A percentile compares a stretch with the other conserved stretches of the same genome.
Conservation (phyloP, 2,888 invertebrate species). For the Acanthopleura granulata region DNA sequence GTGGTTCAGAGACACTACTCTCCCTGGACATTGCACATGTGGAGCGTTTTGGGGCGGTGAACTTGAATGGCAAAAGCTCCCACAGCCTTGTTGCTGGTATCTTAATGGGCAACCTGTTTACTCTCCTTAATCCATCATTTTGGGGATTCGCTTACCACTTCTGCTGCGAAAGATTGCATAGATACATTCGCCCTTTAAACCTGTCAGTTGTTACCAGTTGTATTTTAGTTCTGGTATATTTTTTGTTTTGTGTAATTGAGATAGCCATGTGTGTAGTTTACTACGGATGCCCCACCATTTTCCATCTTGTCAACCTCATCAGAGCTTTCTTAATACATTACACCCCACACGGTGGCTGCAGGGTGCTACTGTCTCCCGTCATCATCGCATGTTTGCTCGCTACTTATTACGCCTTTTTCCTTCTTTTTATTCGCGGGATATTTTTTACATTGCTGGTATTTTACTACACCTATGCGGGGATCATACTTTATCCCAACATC, state of each 20-base stretch:
- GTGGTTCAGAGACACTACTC: neutral
- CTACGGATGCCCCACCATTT: neutral
- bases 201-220: too few species aligned
- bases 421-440: neutral
- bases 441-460: neutral
- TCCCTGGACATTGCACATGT: neutral
- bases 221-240: neutral
- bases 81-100: too few species aligned
- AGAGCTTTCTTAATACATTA: neutral
- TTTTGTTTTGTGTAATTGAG: neutral
- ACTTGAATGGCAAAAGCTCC: too few species aligned
- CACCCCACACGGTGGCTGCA: neutral
- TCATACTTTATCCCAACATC: neutral
- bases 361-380: neutral
- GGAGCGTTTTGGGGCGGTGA: neutral
- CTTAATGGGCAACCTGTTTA: too few species aligned
- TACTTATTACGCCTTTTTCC: neutral
- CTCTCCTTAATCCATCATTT: too few species aligned
- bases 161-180: too few species aligned
- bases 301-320: neutral
- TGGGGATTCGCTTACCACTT: too few species aligned
- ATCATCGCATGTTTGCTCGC: neutral
- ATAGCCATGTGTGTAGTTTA: neutral
- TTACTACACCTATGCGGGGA: neutral
- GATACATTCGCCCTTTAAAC: too few species aligned